Base-by-base conservation (phyloP, 2,113 vertebrate genomes). In the Salvelinus sp. region DNA sequence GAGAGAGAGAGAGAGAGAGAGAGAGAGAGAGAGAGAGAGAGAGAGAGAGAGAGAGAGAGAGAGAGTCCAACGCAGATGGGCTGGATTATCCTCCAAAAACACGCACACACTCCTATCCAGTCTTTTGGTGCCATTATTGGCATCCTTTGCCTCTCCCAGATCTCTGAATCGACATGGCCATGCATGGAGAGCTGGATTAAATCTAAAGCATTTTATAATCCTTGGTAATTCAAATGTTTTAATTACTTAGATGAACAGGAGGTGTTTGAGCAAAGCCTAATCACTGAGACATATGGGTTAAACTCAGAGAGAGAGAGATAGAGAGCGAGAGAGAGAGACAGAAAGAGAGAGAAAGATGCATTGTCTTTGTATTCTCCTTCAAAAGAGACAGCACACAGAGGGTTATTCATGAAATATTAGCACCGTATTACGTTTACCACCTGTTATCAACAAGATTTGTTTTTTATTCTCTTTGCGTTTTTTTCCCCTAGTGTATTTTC, bases 221-320 rank as follows among this genome's bases (percentile, higher is more conserved):
- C 89, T 78, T 68, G 82, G 83, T 93, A 91, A 93, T 92, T 93
- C 88, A 79, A 84, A 90, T 88, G 85, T 88, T 91, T 91, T 92
- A 92, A 92, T 93, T 92, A 92, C 90, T 90, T 90, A 92, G 90
- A 91, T 90, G 91, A 91, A 91, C 91, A 92, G 90, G 89, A 91
- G 89, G 89, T 90, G 88, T 91, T 90, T 88, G 88, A 90, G 87
- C 83, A 89, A 87, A 85, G 88, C 87, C 88, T 91, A 92, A 92
- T 92, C 90, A 88, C 89, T 78, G 89, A 91, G 89, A 91, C 86
- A 92, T 89, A 88, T 89, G 84, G 85, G 86, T 20, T 50, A 62
- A 70, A 76, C 70, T 74, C 66, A 76, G 76, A 70, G 76, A 73
- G 48, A 65, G 62, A 25, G 60, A 57, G 64, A 73, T 58, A 44